phyloP scores from a whole-genome alignment of 1,140 invertebrate genomes.

The Rhopalosiphum padi region DNA sequence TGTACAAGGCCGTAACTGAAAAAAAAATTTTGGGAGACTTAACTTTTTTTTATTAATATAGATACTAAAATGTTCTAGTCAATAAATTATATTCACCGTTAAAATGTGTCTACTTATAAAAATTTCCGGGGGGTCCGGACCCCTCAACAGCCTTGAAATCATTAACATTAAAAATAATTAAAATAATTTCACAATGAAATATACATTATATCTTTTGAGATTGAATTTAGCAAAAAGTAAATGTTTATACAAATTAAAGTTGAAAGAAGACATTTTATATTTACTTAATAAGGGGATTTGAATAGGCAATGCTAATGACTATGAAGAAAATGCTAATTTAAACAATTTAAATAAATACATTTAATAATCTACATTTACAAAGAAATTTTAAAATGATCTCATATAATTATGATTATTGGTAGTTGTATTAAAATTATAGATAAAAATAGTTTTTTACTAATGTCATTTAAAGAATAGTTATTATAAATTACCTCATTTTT shows the following conservation, averaged over 20 bases:
- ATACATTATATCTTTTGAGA: background rate
- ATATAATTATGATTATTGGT: background rate
- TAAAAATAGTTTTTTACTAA: background rate
- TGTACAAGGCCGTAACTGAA: no score
- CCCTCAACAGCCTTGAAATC: no score
- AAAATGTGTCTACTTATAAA: no score
- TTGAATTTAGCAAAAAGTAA: background rate
- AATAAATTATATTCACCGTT: no score
- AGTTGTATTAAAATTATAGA: background rate
- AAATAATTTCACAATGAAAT: background rate
- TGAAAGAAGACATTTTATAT: background rate
- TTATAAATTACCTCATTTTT: background rate
- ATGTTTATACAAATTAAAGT: background rate
- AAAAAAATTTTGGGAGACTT: no score
- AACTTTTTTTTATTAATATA: no score
- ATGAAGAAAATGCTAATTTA: background rate
- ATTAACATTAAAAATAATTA: background rate
- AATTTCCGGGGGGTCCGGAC: no score
- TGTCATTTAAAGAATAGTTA: background rate
- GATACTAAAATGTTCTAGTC: no score
- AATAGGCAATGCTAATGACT: background rate
- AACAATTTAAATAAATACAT: conserved; percentile 4
- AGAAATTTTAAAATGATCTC: no score
- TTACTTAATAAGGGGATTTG: background rate
- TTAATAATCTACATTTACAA: background rate